Conservation (phyloP, 2,888 invertebrate genomes). For the Ceratothoa steindachneri region DNA sequence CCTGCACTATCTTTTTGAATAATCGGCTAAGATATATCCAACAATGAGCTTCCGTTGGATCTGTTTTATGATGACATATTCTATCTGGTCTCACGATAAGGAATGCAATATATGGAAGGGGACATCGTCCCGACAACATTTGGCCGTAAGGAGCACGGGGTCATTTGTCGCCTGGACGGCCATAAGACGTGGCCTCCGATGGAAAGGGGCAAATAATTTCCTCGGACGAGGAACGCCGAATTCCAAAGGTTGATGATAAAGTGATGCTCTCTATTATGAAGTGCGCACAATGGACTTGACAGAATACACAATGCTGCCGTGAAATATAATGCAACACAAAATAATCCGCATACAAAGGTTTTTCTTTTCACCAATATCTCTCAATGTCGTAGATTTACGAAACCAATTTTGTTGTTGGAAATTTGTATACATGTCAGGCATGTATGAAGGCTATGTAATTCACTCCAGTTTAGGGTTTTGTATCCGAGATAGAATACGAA, state of each 20-base stretch:
- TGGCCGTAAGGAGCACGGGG: conserved; percentile 6
- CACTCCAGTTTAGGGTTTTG: background rate
- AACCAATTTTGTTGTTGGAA: background rate
- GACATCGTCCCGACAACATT: conserved; percentile 6
- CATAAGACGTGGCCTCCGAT: conserved; percentile 3
- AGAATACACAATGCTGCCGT: conserved; percentile 6
- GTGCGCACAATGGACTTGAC: conserved; percentile 10
- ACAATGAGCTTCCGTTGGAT: conserved; percentile 15
- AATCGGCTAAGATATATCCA: conserved; percentile 15
- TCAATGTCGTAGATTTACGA: background rate
- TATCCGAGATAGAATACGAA: background rate
- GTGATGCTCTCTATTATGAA: background rate
- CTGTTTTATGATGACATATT: conserved; percentile 9
- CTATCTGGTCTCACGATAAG: conserved; percentile 12
- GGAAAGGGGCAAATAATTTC: conserved; percentile 3
- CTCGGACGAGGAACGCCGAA: background rate
- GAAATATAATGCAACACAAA: background rate
- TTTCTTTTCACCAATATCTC: background rate
- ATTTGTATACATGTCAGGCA: background rate
- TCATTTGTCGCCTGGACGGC: conserved; percentile 3
- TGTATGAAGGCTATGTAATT: background rate
- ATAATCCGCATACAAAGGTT: background rate
- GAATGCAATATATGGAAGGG: conserved; percentile 9
- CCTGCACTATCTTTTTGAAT: conserved; percentile 1
- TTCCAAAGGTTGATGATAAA: background rate